Evolutionary conservation across 2,797 vertebrate species (phyloP).

Genomic region (Urocyon cinereoargenteus): DNA sequence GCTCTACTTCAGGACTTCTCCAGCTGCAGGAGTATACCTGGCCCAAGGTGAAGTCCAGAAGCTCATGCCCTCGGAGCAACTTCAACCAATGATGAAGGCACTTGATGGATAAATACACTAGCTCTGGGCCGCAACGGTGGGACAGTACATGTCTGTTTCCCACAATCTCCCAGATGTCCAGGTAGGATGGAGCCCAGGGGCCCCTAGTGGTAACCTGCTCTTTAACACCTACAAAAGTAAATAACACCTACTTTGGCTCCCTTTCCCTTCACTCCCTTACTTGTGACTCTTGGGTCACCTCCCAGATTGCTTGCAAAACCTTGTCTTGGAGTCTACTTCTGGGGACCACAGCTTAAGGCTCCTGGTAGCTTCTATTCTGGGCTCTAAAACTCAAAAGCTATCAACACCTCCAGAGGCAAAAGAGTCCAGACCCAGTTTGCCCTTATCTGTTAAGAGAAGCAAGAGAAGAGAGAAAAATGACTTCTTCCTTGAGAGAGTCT

Average conservation of each 20-base stretch:
- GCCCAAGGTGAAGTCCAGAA: neutral
- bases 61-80: neutral
- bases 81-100: rapidly evolving
- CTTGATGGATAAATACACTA: neutral
- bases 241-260: rapidly evolving
- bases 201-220: rapidly evolving
- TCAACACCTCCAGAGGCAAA: neutral
- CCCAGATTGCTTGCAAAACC: neutral
- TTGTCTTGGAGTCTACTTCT: neutral
- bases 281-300: neutral
- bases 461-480: neutral
- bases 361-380: neutral
- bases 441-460: neutral
- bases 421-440: neutral
- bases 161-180: neutral
- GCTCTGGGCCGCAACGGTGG: neutral
- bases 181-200: rapidly evolving
- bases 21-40: no score
- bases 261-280: neutral
- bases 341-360: neutral
- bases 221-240: neutral
- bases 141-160: neutral
- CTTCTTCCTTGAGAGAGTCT: neutral
- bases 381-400: neutral
- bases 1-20: neutral